Evolutionary conservation across 1,140 invertebrate species (phyloP), one percentile per base, ranked within the genome.

Genomic region (Drosophila teissieri): DNA sequence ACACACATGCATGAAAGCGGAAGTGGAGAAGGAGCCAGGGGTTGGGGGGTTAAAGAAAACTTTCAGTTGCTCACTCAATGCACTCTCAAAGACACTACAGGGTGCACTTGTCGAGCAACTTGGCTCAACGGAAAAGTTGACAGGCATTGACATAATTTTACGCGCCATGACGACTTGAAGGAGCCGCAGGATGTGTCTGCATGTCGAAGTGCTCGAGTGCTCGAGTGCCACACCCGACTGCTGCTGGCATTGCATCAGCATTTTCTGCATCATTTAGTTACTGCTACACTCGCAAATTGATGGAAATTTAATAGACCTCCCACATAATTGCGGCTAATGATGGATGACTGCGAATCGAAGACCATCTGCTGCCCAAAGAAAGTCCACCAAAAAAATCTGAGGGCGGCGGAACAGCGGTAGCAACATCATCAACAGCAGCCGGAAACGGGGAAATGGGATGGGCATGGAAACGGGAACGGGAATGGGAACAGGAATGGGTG

Each of bases 61-160:
- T 88, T 86, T 72, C 78, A 75, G 80, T 72, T 62, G 53, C 68
- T 79, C 83, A 65, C 83, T 89, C 79, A 88, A 86, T 79, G 83
- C 79, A 73, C 80, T 76, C 83, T 88, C 79, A 79, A 83, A 78
- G 62, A 67, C 83, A 88, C 84, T 89, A 68, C 69, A 58, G 58
- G 78, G 62, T 46, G 68, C 82, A 85, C 78, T 86, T 78, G 73
- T 60, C 39, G 44, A 58, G 57, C 57, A 67, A 68, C 60, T 73
- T 68, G 46, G 73, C 61, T 75, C 60, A 56, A 52, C 72, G 86
- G 81, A 88, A 83, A 89, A 86, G 83, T 88, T 88, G 83, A 88
- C 83, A 88, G 76, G 83, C 83, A 86, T 83, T 88, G 83, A 88
- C 83, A 88, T 88, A 88, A 88, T 88, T 88, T 88, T 88, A 88